Evolutionary conservation across 2,113 vertebrate genomes (phyloP), one percentile per base, ranked within the genome.

Genomic region (Theristicus caerulescens): DNA sequence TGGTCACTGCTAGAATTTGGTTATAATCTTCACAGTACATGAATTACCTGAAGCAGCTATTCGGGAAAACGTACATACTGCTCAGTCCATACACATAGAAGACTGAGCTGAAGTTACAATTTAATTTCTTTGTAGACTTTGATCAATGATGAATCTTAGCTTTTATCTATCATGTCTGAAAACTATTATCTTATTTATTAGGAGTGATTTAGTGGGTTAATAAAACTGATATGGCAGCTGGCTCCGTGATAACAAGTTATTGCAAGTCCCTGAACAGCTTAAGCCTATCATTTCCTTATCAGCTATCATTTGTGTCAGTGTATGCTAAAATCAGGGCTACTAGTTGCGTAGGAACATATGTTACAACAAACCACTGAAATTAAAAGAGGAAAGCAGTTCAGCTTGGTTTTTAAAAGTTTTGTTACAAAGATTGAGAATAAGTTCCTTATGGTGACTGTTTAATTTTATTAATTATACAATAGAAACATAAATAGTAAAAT

Each of bases 241-340:
- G 96, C 96, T 96, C 96, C 65, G 58, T 97, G 98, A 98, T 98
- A 97, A 98, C 97, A 95, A 97, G 96, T 98, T 98, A 98, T 98
- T 98, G 97, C 97, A 96, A 98, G 96, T 98, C 98, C 96, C 97
- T 96, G 98, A 97, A 93, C 97, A 98, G 97, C 98, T 98, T 98
- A 98, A 98, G 97, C 97, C 96, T 98, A 97, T 98, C 98, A 98
- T 98, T 98, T 98, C 97, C 98, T 98, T 98, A 98, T 98, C 98
- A 97, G 98, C 93, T 96, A 95, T 98, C 98, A 94, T 97, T 98
- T 97, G 97, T 97, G 94, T 95, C 95, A 97, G 94, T 97, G 98
- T 97, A 96, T 97, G 98, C 98, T 97, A 96, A 98, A 96, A 97
- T 97, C 93, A 96, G 96, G 91, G 81, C 96, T 96, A 90, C 96